Conservation (phyloP, 2,113 vertebrate genomes). For the Corythornis vintsioides region DNA sequence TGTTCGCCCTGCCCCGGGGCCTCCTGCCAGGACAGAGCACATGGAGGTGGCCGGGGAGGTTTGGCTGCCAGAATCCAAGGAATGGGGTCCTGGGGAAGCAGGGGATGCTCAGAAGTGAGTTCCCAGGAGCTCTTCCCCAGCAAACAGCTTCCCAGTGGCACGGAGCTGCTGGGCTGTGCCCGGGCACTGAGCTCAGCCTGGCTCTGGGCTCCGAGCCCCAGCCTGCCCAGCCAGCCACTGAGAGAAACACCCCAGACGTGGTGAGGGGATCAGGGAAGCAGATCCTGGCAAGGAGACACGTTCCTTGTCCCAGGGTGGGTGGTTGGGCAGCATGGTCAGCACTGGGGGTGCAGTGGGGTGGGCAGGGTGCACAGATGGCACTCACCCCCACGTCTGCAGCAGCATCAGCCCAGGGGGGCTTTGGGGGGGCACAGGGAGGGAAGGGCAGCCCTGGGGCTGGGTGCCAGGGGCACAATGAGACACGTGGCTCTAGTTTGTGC, state of each 20-base stretch:
- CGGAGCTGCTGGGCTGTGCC: accelerated
- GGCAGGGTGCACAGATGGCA: neutral
- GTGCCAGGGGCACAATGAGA: neutral
- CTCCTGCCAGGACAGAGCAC: neutral
- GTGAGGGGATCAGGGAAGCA: neutral
- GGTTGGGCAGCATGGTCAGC: neutral
- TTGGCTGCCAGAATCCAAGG: neutral
- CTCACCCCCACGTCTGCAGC: neutral
- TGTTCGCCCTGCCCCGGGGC: neutral
- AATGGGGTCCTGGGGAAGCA: neutral
- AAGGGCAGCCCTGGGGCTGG: neutral
- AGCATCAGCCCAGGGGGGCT: neutral
- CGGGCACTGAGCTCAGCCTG: accelerated
- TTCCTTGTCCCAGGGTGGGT: accelerated
- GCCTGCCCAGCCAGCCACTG: neutral
- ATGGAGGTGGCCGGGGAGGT: neutral
- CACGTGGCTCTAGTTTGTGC: neutral
- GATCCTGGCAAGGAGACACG: neutral
- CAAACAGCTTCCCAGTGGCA: neutral
- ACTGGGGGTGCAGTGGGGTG: neutral
- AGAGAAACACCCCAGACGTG: neutral
- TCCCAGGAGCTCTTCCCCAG: neutral
- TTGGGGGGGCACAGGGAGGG: neutral
- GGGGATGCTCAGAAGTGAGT: neutral
- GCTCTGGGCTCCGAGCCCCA: neutral